Evolutionary conservation across 2,113 vertebrate species (phyloP).

Genomic region (Taxidea taxus): DNA sequence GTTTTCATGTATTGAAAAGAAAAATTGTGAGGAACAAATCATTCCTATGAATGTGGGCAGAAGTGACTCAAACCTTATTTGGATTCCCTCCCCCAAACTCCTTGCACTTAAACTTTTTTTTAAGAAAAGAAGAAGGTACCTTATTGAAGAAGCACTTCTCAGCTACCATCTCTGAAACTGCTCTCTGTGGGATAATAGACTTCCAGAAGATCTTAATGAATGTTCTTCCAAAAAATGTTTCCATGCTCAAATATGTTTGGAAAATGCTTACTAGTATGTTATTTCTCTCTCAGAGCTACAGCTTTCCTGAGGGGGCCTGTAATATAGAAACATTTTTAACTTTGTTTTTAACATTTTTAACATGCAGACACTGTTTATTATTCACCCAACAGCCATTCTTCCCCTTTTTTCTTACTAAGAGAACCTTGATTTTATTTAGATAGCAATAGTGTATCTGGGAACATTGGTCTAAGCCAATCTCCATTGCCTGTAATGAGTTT

Average conservation of each 20-base stretch:
- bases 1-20: slow-evolving; percentile 16
- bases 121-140: background rate
- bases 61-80: background rate
- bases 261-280: background rate
- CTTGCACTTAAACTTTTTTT: slow-evolving; percentile 32
- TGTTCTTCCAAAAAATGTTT: background rate
- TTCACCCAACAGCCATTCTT: background rate
- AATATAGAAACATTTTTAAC: background rate
- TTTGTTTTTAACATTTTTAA: background rate
- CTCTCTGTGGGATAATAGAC: background rate
- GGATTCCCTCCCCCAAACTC: background rate
- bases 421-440: background rate
- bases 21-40: background rate
- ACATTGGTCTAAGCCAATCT: background rate
- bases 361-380: background rate
- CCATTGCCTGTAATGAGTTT: background rate
- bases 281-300: background rate
- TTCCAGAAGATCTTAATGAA: background rate
- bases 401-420: background rate
- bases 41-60: background rate
- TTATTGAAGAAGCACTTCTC: background rate
- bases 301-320: background rate
- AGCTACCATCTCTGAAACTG: background rate
- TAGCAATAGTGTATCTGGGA: background rate
- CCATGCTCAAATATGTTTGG: background rate